phyloP scores from a whole-genome alignment of 2,113 vertebrate species.

The Nycticorax nycticorax region DNA sequence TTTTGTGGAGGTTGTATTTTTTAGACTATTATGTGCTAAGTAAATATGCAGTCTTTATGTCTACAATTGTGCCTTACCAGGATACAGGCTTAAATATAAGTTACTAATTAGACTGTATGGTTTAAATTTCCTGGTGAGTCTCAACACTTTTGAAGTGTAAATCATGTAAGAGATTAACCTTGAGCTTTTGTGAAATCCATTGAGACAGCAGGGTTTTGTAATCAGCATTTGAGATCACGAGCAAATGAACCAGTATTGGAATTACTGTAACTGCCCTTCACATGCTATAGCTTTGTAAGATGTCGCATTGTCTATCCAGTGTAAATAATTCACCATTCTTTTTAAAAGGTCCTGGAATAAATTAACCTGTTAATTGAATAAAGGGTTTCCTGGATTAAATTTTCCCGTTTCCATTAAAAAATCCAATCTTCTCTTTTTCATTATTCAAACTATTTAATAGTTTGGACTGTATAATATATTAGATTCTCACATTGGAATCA shows the following conservation, averaged over 20 bases:
- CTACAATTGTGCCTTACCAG: not conserved
- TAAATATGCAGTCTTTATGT: not conserved
- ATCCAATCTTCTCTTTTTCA: not conserved
- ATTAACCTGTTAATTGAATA: not conserved
- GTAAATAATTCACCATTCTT: not conserved
- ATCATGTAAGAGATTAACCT: not conserved
- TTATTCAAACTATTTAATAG: not conserved
- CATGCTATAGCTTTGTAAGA: not conserved
- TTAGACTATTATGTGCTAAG: not conserved
- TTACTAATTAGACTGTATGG: not conserved
- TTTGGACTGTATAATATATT: not conserved
- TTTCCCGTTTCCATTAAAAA: not conserved
- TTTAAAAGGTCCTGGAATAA: not conserved
- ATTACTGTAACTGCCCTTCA: not conserved
- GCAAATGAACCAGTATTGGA: not conserved
- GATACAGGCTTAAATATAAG: not conserved
- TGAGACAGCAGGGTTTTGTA: not conserved
- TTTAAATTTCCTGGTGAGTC: conserved; percentile 3
- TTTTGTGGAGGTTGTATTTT: not conserved
- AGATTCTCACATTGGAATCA: not conserved
- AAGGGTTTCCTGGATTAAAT: not conserved
- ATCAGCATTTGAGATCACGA: not conserved
- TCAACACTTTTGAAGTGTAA: not conserved
- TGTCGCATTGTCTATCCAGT: not conserved
- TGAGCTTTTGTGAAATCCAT: conserved; percentile 8